Base-by-base conservation (phyloP, 2,797 vertebrate species). In the Neosilurus mollespiculum region DNA sequence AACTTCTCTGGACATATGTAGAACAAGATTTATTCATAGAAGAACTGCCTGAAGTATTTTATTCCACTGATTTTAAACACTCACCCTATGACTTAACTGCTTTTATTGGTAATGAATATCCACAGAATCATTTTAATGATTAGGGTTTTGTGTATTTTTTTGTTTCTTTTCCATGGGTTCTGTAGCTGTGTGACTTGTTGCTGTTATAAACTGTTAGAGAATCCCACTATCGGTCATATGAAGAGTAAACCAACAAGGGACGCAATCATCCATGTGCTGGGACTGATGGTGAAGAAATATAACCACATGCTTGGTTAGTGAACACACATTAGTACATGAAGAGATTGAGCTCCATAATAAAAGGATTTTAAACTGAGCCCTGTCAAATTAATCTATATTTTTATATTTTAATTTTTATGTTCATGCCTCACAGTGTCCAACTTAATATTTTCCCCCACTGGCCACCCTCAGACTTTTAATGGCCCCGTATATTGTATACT, bases 171-270 rank as follows among this genome's bases (percentile, higher is more conserved):
- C 2, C 62, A 20, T 34, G 53, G 53, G 16, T 70, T 34, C 0
- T 26, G 51, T 79, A 99, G 98, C 89, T 95, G 97, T 93, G 93
- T 99, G 85, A 97, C 94, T 0, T 96, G 96, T 85, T 97, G 95
- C 88, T 97, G 97, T 89, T 99, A 97, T 90, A 98, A 95, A 89
- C 94, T 99, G 14, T 90, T 99, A 82, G 98, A 98, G 92, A 99
- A 97, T 83, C 94, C 97, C 56, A 95, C 93, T 30, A 96, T 99
- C 0, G 79, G 94, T 83, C 94, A 96, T 22, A 95, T 97, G 86
- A 98, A 94, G 92, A 96, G 95, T 91, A 96, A 97, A 82, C 86
- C 93, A 67, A 95, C 94, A 0, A 93, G 96, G 81, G 97, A 99
- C 61, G 90, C 95, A n/a, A 90, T 96, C 80, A 95, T 94, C 9